Evolutionary conservation across 1,140 invertebrate genomes (phyloP), one percentile per base, ranked within the genome.

Genomic region (Monomorium pharaonis): DNA sequence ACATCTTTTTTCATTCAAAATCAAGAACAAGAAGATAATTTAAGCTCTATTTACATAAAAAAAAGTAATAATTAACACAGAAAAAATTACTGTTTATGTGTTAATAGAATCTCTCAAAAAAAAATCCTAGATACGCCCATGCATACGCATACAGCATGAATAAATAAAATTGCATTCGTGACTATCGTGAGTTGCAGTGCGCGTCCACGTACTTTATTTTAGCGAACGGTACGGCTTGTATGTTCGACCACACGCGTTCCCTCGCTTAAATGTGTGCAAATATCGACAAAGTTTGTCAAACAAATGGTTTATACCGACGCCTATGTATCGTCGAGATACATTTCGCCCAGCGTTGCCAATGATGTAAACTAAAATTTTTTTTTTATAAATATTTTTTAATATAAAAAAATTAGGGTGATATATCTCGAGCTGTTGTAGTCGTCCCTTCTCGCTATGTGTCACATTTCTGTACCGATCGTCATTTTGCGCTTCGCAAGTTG

Each of bases 161-260:
- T 51, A 77, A 62, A 77, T 86, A 76, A 88, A 86, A 74, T 65
- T 42, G 63, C 84, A 54, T 51, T 49, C 67, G 69, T 86, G 88
- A 89, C 88, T 86, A 62, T 30, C 69, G 42, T 30, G 69, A 49
- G 21, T 76, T 86, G 49, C 77, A 33, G 49, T 54, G 56, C 49
- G 76, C 72, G 80, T 60, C 33, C 54, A 16, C 44, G 47, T 47
- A 62, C 56, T 74, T 69, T 42, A 62, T 65, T 65, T 65, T 33
- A 60, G 30, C 69, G 42, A 75, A 49, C 47, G 33, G 51, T 27
- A 47, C 42, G 14, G 42, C 37, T 67, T 84, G 54, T 84, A 51
- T 70, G 47, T 76, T 27, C 83, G 72, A 33, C 21, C 51, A 67
- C 74, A 75, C 83, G 75, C 72, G 47, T 56, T 12, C n/a, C 33